Evolutionary conservation across 2,797 vertebrate species (phyloP).

Genomic region (Ispidina lecontei): DNA sequence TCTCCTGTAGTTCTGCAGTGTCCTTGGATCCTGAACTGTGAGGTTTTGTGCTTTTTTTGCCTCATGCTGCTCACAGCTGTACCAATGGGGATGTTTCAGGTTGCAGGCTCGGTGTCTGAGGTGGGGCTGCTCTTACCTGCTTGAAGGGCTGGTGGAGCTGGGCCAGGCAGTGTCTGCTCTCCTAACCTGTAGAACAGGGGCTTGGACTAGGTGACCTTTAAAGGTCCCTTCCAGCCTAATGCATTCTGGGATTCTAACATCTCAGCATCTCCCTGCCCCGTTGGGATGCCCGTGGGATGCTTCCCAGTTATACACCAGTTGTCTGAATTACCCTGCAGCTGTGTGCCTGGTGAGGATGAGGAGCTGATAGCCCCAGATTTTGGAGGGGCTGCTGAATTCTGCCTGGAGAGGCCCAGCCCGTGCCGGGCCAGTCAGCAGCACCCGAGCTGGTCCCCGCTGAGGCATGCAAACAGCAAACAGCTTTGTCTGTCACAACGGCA

Average conservation of each 20-base stretch:
- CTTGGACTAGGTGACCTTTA: background rate
- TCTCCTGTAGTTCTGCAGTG: slow-evolving; percentile 34
- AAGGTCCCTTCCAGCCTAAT: background rate
- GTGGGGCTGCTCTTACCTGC: background rate
- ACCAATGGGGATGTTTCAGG: accelerated
- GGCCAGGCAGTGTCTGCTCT: background rate
- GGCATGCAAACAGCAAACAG: background rate
- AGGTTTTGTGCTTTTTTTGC: background rate
- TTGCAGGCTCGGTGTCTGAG: background rate
- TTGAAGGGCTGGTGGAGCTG: background rate
- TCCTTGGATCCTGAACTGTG: slow-evolving; percentile 1
- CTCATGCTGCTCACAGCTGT: background rate
- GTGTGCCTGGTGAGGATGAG: background rate
- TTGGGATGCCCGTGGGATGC: background rate
- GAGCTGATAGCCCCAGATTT: background rate
- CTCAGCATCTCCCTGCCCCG: background rate
- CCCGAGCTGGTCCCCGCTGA: background rate
- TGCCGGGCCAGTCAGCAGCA: background rate
- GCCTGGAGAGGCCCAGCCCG: background rate
- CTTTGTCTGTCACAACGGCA: background rate
- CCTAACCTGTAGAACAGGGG: background rate
- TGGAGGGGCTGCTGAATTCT: background rate
- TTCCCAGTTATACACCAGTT: background rate
- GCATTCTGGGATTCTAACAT: background rate
- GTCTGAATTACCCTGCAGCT: background rate